Base-by-base conservation (phyloP, 2,797 vertebrate species). In the Nannoperca australis region DNA sequence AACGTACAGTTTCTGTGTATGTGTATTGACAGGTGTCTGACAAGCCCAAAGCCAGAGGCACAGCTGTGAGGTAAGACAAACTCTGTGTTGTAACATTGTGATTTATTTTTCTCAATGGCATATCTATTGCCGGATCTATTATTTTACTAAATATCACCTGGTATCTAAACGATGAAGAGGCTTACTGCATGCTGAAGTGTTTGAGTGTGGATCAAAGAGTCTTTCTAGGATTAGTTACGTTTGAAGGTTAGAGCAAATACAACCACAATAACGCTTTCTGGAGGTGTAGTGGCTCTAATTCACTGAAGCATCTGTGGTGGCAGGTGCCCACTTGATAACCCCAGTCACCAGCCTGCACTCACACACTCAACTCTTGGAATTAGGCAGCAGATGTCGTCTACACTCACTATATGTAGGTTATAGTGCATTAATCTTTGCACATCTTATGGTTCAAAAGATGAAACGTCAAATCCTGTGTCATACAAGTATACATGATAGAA, bases 11-110 rank as follows among this genome's bases (percentile, higher is more conserved):
- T 42, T 76, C 11, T 83, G 38, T 86, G 65, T 80, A 0, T 85
- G 55, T 91, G 55, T 88, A 22, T 86, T 80, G 68, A 82, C 89
- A 93, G 93, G 90, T 89, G 74, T 90, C 93, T 70, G 91, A 92
- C 78, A 93, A 93, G 71, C 82, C 85, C 73, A 93, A 93, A 86
- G 81, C 88, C 85, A 84, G 92, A 92, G 75, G 78, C 66, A 40
- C 91, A 12, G 91, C 89, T 12, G 40, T 83, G 8, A 93, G 93
- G 93, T 93, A 91, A 91, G 91, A 87, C 73, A 59, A 74, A 30
- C n/a, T 40, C 42, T 34, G 10, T 59, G 45, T 27, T 54, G 22
- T 42, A 38, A 68, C 1, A 5, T 1, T 54, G 45, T 53, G 27
- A 49, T 78, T 62, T 40, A 51, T 68, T 73, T 12, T 42, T 70